Evolutionary conservation across 2,113 vertebrate genomes (phyloP), one percentile per base, ranked within the genome.

Genomic region (Pseudorhombus dupliciocellatus): DNA sequence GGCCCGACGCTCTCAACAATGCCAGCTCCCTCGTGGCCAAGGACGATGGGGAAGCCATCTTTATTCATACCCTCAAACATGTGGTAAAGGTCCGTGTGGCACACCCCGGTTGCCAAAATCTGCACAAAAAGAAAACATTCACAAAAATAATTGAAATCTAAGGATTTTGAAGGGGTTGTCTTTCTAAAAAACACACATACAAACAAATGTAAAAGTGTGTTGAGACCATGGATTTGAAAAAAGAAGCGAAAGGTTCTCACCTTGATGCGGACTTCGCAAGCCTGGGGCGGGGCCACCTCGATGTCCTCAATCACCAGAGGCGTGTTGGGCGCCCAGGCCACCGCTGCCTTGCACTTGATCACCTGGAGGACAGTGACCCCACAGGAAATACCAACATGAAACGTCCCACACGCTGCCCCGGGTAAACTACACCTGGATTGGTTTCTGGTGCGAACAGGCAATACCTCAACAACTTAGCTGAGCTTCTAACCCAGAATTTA

Each of bases 271-370:
- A 98, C 80, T 92, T 97, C 95, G 26, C 94, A 88, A 10, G 88
- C 84, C 71, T 96, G 93, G 3, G 94, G 95, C 1, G 95, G 94
- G 1, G 94, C 94, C 16, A 97, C 95, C 87, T 96, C 94, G 5
- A 96, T 92, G 46, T 97, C 94, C 54, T 97, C 96, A 1, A 95
- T 94, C 77, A 92, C 94, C 72, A 98, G 78, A 0, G 93, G 93
- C 74, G 93, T 94, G 50, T 94, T 94, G 14, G 86, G 66, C 84
- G 94, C 94, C 96, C 96, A 96, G 28, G 95, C 77, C 57, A 98
- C 89, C 48, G 95, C 95, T 57, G 95, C 95, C 84, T 90, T 95
- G 79, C 95, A 96, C 73, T 92, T 96, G 83, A 96, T 98, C 60
- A 96, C 94, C 95, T 98, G 53, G 20, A 78, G 60, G 48, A 8